phyloP scores from a whole-genome alignment of 1,140 invertebrate genomes.

The Palaemon carinicauda region DNA sequence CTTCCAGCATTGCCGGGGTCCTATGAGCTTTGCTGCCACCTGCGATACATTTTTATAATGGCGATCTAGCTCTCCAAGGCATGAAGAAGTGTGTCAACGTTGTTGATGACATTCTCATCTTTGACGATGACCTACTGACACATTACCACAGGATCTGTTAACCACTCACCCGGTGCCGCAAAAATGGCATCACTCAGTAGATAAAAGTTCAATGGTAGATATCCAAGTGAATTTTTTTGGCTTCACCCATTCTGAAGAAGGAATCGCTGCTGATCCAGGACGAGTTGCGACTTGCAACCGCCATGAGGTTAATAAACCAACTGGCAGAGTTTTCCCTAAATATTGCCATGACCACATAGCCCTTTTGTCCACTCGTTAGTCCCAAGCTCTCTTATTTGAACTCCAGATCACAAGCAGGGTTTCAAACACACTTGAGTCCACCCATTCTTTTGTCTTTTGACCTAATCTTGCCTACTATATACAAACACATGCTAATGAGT shows the following conservation, averaged over 20 bases:
- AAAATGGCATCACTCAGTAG: neutral
- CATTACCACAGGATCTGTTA: too few species aligned
- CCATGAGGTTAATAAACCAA: neutral
- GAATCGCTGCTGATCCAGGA: neutral
- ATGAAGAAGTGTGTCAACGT: neutral
- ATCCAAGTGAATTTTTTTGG: neutral
- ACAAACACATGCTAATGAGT: too few species aligned
- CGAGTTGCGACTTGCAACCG: neutral
- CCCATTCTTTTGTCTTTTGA: too few species aligned
- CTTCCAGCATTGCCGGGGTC: neutral
- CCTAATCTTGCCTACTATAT: too few species aligned
- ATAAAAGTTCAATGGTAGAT: neutral
- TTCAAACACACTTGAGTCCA: neutral
- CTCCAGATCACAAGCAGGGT: neutral
- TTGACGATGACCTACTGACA: too few species aligned
- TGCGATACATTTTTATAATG: neutral
- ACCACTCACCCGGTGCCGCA: neutral
- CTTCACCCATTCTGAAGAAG: neutral
- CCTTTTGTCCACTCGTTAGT: neutral
- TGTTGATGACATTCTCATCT: too few species aligned
- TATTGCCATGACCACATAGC: neutral
- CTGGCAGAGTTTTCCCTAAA: slow-evolving; percentile 9
- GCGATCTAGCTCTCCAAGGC: neutral
- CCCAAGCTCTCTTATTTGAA: neutral
- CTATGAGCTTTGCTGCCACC: slow-evolving; percentile 3